Base-by-base conservation (phyloP, 1,140 invertebrate species). In the Polypedilum vanderplanki region DNA sequence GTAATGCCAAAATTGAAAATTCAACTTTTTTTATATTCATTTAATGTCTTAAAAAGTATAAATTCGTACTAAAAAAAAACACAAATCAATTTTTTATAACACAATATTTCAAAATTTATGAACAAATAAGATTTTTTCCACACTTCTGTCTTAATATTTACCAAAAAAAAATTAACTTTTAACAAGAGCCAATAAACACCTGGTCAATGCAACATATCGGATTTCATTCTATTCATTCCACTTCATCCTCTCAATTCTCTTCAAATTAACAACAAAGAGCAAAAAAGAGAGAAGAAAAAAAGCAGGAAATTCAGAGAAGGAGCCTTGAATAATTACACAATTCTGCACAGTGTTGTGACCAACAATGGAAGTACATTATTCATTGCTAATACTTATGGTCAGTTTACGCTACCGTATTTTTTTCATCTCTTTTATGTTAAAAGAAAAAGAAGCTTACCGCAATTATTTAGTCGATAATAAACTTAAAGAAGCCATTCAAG, bases 261-360 rank as follows among this genome's bases (percentile, higher is more conserved):
- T 57, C 1, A 33, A 33, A 33, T 33, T 33, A 33, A 33, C 24
- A 33, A n/a, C n/a, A n/a, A n/a, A 33, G 24, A 33, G 24, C 2
- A 33, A 1, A 33, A 33, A 33, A 33, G 24, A 33, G 5, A 33
- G 24, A 33, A 33, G 5, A 33, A 33, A 3, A 3, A 3, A 33
- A 22, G 65, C 17, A 70, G 65, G 17, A 70, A 70, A 70, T 20
- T 12, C n/a, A 57, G 2, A 57, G 8, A 70, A 70, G 17, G 9
- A 70, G 65, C 17, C 65, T 18, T 70, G 65, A 17, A 70, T 70
- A 70, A 70, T 70, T 70, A 70, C 65, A 70, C 17, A 70, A 70
- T 70, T 70, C 20, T 70, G 65, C 65, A 70, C 65, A 70, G 65
- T 70, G 65, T 17, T 7, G 17, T 70, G 65, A 22, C 65, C 65